Evolutionary conservation across 2,797 vertebrate genomes (phyloP).

Genomic region (Delichon dasypus): DNA sequence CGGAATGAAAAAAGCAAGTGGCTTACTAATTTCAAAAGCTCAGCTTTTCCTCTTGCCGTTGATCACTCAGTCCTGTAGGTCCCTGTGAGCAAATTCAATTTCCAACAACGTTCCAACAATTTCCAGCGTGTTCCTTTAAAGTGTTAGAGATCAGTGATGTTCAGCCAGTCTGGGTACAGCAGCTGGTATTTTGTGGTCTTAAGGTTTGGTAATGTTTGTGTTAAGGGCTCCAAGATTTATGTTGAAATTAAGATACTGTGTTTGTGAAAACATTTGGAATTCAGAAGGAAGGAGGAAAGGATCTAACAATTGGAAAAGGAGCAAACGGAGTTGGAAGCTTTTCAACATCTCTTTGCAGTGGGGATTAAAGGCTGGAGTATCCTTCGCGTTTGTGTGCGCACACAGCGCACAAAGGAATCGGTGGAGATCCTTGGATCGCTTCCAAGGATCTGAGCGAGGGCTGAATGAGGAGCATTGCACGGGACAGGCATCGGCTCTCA

Average conservation of each 20-base stretch:
- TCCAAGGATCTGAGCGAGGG: background rate
- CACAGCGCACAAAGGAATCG: background rate
- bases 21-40: background rate
- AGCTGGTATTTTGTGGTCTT: background rate
- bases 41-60: fast-evolving
- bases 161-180: background rate
- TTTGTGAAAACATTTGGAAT: background rate
- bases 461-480: background rate
- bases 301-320: background rate
- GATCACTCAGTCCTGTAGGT: background rate
- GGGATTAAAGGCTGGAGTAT: background rate
- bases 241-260: background rate
- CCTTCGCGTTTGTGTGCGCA: background rate
- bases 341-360: background rate
- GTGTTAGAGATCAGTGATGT: background rate
- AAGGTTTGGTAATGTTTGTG: background rate
- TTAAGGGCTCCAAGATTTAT: background rate
- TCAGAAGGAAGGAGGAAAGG: background rate
- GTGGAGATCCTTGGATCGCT: background rate
- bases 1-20: background rate
- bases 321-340: background rate
- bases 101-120: background rate
- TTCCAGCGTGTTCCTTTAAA: background rate
- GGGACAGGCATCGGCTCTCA: background rate
- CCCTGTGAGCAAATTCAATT: background rate